Conservation (phyloP, 2,797 vertebrate genomes). For the Lepus oiostolus region DNA sequence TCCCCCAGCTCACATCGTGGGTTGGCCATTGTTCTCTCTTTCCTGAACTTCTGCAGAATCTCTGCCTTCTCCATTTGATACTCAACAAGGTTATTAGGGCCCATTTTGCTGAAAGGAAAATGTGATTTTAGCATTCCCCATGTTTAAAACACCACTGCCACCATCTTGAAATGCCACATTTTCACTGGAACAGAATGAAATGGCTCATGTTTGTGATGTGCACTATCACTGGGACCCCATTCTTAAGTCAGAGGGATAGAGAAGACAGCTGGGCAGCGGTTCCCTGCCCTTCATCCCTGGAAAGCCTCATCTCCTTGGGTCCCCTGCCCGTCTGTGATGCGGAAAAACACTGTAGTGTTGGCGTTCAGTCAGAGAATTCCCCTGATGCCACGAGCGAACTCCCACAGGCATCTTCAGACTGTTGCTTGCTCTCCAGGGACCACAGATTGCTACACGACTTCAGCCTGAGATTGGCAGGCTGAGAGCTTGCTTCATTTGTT, state of each 20-base stretch:
- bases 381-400: neutral
- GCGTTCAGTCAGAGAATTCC: neutral
- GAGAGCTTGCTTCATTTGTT: neutral
- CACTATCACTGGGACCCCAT: neutral
- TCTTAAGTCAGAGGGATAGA: neutral
- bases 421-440: neutral
- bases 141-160: neutral
- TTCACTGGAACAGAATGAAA: neutral
- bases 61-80: neutral
- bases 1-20: neutral
- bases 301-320: neutral
- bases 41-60: neutral
- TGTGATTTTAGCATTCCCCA: neutral
- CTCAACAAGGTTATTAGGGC: neutral
- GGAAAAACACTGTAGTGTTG: neutral
- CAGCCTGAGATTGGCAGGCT: neutral
- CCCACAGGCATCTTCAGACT: neutral
- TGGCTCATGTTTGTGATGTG: neutral
- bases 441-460: neutral
- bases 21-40: neutral
- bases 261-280: neutral
- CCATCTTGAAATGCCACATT: neutral
- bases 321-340: neutral
- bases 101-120: neutral
- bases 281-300: neutral